Conservation (phyloP, 2,888 invertebrate species). For the Hemithea aestivaria region DNA sequence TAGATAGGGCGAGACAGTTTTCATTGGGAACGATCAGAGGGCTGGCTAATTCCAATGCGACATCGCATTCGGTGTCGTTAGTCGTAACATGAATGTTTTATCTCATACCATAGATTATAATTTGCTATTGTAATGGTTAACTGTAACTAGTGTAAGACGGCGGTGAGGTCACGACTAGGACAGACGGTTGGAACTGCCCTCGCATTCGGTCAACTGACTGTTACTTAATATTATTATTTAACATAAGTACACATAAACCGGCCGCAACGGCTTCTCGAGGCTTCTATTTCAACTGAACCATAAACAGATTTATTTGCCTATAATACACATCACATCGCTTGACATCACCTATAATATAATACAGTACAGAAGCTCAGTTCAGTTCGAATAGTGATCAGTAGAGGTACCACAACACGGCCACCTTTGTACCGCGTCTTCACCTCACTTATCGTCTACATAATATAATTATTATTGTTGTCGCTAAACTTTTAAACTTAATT, state of each 20-base stretch:
- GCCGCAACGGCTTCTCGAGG: constrained; percentile 49
- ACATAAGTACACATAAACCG: constrained; percentile 26
- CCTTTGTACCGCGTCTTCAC: constrained; percentile 67
- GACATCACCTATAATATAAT: constrained; percentile 45
- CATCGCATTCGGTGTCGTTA: constrained; percentile 57
- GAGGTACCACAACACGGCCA: constrained; percentile 37
- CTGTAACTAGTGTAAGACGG: constrained; percentile 37
- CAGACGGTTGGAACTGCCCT: constrained; percentile 48
- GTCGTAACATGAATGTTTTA: constrained; percentile 48
- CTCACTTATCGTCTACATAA: constrained; percentile 62
- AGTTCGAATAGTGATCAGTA: constrained; percentile 49
- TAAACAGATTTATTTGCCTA: constrained; percentile 23
- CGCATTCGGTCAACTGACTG: constrained; percentile 49
- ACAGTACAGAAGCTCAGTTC: constrained; percentile 23
- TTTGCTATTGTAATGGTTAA: constrained; percentile 59
- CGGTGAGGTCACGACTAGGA: constrained; percentile 42
- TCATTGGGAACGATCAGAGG: constrained; percentile 58
- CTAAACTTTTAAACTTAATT: constrained; percentile 64
- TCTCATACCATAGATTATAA: constrained; percentile 53
- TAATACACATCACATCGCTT: constrained; percentile 3
- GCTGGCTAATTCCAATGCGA: constrained; percentile 61
- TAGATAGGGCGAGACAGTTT: constrained; percentile 70
- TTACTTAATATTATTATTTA: constrained; percentile 32
- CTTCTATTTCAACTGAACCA: constrained; percentile 60
- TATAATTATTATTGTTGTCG: constrained; percentile 59